These are phyloP conservation scores for Gymnocheta viridis DNA, from an alignment of 2,888 invertebrate species.

Conservation along the genomic window DNA sequence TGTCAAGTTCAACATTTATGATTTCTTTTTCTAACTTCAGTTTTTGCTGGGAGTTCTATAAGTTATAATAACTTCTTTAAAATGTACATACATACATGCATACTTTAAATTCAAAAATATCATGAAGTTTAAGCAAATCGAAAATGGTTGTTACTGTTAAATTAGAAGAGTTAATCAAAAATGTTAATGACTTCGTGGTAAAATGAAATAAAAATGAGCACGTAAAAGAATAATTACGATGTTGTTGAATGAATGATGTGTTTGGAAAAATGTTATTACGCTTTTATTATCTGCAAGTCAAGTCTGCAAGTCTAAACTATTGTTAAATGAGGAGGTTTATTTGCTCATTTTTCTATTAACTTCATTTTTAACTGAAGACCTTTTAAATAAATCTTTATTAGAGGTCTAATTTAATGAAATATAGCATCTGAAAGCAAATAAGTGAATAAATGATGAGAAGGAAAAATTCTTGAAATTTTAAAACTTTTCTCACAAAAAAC, in stretches of 20 bases:
- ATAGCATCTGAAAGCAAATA: background rate
- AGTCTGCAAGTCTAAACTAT: background rate
- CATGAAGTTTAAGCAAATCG: background rate
- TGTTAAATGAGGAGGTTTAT: background rate
- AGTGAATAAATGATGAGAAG: background rate
- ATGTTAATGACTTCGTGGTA: constrained; percentile 17
- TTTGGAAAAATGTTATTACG: background rate
- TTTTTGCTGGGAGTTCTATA: background rate
- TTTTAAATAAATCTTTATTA: background rate
- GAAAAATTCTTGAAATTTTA: background rate
- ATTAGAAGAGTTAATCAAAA: constrained; percentile 21
- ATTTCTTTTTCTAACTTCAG: background rate
- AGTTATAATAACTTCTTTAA: background rate
- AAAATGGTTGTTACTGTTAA: background rate
- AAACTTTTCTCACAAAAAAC: background rate
- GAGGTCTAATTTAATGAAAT: background rate
- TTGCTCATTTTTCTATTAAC: background rate
- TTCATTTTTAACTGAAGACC: background rate
- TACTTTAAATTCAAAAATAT: background rate
- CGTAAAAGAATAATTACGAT: background rate
- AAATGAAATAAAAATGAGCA: background rate
- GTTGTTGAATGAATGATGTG: background rate
- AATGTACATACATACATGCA: no score
- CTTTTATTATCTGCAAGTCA: background rate
- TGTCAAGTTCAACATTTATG: constrained; percentile 52